phyloP scores from a whole-genome alignment of 2,888 invertebrate species.

The Cremastinae sp. region DNA sequence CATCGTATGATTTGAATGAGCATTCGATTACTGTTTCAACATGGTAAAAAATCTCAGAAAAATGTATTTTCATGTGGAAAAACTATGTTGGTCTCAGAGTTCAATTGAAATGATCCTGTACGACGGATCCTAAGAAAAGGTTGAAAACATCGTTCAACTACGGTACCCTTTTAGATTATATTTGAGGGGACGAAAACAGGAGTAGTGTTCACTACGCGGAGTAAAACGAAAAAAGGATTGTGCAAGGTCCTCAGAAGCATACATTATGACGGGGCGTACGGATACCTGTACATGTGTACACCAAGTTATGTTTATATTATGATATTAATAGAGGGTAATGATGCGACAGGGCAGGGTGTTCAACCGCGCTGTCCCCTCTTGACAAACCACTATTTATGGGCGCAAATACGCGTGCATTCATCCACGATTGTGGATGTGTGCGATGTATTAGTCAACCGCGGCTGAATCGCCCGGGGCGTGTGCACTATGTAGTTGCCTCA shows the following conservation, averaged over 20 bases:
- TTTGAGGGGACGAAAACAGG: slow-evolving; percentile 13
- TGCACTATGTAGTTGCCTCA: slow-evolving; percentile 46
- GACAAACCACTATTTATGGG: slow-evolving; percentile 45
- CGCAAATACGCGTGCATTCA: slow-evolving; percentile 28
- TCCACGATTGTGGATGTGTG: slow-evolving; percentile 7
- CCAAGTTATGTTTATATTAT: slow-evolving; percentile 79
- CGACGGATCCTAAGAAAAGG: too few species aligned
- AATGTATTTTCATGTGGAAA: too few species aligned
- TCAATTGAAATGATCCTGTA: too few species aligned
- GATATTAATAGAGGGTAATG: slow-evolving; percentile 79
- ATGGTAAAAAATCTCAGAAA: too few species aligned
- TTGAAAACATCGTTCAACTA: too few species aligned
- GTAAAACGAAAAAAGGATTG: slow-evolving; percentile 44
- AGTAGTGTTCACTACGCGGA: slow-evolving; percentile 14
- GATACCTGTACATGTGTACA: slow-evolving; percentile 59
- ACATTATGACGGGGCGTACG: slow-evolving; percentile 37
- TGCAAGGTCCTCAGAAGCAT: slow-evolving; percentile 43
- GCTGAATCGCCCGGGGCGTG: slow-evolving; percentile 58
- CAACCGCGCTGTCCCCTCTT: slow-evolving; percentile 48
- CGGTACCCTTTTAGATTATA: too few species aligned
- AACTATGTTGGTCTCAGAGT: too few species aligned
- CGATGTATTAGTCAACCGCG: slow-evolving; percentile 56
- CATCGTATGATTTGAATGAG: too few species aligned
- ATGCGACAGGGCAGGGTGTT: slow-evolving; percentile 61
- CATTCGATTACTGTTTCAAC: too few species aligned